Conservation (phyloP, 2,113 vertebrate genomes). For the Neomonachus schauinslandi region DNA sequence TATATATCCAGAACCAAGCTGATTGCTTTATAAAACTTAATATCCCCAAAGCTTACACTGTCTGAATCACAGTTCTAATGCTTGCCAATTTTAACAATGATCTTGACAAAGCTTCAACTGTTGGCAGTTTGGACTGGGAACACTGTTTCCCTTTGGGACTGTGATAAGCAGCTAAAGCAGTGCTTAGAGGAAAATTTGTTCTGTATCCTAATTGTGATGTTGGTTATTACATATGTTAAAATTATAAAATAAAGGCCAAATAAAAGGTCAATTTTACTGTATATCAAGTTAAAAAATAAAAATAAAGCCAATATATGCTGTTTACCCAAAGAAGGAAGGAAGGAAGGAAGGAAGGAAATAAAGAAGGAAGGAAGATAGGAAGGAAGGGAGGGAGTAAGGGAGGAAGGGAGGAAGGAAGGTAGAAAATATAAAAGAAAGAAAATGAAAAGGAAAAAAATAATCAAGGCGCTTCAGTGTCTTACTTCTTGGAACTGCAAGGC, state of each 20-base stretch:
- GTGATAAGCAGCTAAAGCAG: background rate
- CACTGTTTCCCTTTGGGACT: background rate
- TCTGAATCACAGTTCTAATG: background rate
- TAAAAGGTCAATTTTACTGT: background rate
- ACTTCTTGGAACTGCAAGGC: background rate
- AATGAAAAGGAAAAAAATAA: background rate
- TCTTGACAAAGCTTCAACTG: background rate
- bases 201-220: background rate
- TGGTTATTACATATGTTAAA: background rate
- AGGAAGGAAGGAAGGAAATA: background rate
- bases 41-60: background rate
- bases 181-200: background rate
- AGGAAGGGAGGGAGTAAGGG: background rate
- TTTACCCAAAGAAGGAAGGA: background rate
- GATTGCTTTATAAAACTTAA: background rate
- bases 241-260: background rate
- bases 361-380: background rate
- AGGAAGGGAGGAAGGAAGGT: background rate
- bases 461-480: background rate
- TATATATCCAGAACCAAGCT: background rate
- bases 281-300: background rate
- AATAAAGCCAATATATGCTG: background rate
- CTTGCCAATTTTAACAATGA: background rate
- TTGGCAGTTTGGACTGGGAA: background rate
- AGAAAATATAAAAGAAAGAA: background rate